A percentile compares a stretch with the other conserved stretches of the same genome.
Evolutionary conservation across 2,888 invertebrate species (phyloP).

Genomic region (Brachycybe producta): DNA sequence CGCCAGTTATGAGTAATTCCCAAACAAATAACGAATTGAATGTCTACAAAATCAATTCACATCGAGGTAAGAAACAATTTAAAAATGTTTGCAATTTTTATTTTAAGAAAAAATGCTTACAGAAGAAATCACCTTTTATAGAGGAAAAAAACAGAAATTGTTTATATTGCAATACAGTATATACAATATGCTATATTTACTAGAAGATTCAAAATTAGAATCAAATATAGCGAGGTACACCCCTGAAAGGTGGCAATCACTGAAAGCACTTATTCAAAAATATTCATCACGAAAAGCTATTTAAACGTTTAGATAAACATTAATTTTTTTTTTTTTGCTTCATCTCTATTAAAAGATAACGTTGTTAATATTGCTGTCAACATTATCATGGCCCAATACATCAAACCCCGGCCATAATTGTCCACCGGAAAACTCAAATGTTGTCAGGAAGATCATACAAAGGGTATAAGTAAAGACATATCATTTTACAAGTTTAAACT

Average conservation of each 20-base stretch:
- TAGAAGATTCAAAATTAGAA: too few relatives aligned
- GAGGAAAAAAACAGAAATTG: too few relatives aligned
- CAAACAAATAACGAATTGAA: slow-evolving; percentile 9
- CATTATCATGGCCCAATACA: slow-evolving; percentile 17
- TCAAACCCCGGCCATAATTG: slow-evolving; percentile 18
- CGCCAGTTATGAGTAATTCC: slow-evolving; percentile 7
- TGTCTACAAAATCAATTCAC: slow-evolving; percentile 12
- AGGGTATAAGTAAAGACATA: slow-evolving; percentile 38
- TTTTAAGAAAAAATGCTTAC: too few relatives aligned
- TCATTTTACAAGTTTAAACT: slow-evolving; percentile 19
- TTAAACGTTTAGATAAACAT: neutral
- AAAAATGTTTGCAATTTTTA: neutral
- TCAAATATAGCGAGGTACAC: too few relatives aligned
- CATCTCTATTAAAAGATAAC: slow-evolving; percentile 3
- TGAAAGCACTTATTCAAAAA: too few relatives aligned
- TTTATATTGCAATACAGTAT: too few relatives aligned
- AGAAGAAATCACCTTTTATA: too few relatives aligned
- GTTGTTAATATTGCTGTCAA: slow-evolving; percentile 16
- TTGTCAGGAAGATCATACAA: slow-evolving; percentile 73
- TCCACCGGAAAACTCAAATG: slow-evolving; percentile 51
- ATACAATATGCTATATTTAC: too few relatives aligned
- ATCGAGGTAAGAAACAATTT: slow-evolving; percentile 10
- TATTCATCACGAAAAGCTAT: neutral
- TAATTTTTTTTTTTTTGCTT: neutral
- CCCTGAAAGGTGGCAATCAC: neutral